These are phyloP conservation scores for Dione juno DNA, from an alignment of 2,888 invertebrate genomes.

Conservation along the genomic window DNA sequence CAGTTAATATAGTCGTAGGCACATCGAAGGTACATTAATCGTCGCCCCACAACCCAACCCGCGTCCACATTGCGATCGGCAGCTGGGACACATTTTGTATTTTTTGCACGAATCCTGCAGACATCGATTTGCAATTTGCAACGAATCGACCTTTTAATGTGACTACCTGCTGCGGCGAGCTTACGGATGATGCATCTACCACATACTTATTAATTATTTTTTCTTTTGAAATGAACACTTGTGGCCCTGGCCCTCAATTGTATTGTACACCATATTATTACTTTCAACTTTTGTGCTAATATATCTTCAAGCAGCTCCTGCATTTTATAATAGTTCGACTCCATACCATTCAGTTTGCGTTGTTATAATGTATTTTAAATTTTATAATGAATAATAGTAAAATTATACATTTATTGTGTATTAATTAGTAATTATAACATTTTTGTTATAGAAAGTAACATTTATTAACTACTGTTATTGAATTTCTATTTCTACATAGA, in stretches of 20 bases:
- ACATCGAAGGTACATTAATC: constrained; percentile 17
- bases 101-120: constrained; percentile 63
- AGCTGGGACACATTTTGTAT: constrained; percentile 65
- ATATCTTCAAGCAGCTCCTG: not conserved
- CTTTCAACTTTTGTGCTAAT: not conserved
- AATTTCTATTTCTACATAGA: too few species aligned
- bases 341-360: too few species aligned
- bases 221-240: constrained; percentile 3
- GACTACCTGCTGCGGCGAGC: constrained; percentile 51
- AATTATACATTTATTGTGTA: too few species aligned
- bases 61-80: constrained; percentile 47
- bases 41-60: not conserved
- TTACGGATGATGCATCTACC: constrained; percentile 1
- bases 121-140: constrained; percentile 71
- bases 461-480: too few species aligned
- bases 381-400: too few species aligned
- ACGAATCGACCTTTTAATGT: constrained; percentile 53
- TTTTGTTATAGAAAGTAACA: too few species aligned
- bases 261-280: not conserved
- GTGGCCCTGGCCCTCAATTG: not conserved
- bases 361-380: too few species aligned
- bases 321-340: not conserved
- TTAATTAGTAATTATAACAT: too few species aligned
- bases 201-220: not conserved
- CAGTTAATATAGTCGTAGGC: not conserved